Base-by-base conservation (phyloP, 2,888 invertebrate genomes). In the Andricus quercusramuli region DNA sequence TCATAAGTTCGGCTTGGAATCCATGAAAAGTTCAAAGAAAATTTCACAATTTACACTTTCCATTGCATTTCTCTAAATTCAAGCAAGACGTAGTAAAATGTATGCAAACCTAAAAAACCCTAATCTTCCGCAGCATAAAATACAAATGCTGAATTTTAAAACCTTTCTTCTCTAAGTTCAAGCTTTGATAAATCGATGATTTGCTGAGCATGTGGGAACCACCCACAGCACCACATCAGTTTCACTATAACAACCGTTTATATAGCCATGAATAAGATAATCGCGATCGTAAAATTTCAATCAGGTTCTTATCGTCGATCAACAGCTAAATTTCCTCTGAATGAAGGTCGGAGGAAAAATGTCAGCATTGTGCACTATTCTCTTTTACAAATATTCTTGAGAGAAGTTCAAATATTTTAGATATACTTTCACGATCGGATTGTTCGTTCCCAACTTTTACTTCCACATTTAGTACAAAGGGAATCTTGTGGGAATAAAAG, bases 241-340 rank as follows among this genome's bases (percentile, higher is more conserved):
- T 70, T 29, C 29, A 51, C 70, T 51, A 20, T 47, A 70, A 70
- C 25, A 25, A 29, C 70, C 70, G 47, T 70, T 70, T 70, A 70
- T 51, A 29, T 51, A 22, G 51, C 47, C 70, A 20, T 70, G 70
- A 70, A 51, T 51, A 70, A 70, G 29, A 70, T 70, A 70, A 70
- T 70, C 70, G 25, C 70, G 20, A 70, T 70, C 47, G 25, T 51
- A 70, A 51, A 70, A 70, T 70, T 70, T 70, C 51, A 70, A 51
- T 70, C 70, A 51, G 51, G 51, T 9, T 70, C 51, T 70, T 70
- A 70, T 70, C 70, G 51, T 70, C 29, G 29, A 70, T 70, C 70
- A 51, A 29, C 20, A 70, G 70, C 51, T 51, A 51, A 70, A 70
- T 70, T 70, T 70, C 29, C 47, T 29, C 70, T 51, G 29, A 22